phyloP scores from a whole-genome alignment of 2,797 vertebrate species.

The Syngnathus rostellatus region DNA sequence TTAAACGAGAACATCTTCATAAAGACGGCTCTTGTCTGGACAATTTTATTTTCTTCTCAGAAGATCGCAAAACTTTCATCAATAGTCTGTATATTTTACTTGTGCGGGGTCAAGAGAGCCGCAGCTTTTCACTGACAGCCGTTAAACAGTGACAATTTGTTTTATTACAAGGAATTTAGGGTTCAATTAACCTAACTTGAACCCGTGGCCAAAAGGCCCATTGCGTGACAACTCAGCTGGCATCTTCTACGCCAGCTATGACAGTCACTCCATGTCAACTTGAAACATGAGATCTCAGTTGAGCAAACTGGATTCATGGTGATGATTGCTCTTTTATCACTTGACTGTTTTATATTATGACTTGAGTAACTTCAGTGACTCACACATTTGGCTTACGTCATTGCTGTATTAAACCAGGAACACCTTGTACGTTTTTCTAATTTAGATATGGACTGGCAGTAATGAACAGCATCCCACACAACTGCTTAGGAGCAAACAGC shows the following conservation, averaged over 20 bases:
- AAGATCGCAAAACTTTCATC: no score
- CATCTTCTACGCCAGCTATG: not conserved
- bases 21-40: no score
- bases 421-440: not conserved
- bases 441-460: not conserved
- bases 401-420: not conserved
- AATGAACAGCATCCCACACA: not conserved
- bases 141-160: not conserved
- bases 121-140: not conserved
- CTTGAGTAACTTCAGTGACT: not conserved
- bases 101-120: no score
- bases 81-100: no score
- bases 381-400: not conserved
- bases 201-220: not conserved
- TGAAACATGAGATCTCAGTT: not conserved
- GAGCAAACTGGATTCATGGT: not conserved
- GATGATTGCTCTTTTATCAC: no score
- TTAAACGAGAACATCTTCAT: no score
- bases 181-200: not conserved
- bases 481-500: conserved; percentile 5
- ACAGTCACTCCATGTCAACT: not conserved
- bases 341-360: no score
- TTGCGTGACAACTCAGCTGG: not conserved
- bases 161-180: not conserved
- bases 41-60: no score